Evolutionary conservation across 1,140 invertebrate species (phyloP), one percentile per base, ranked within the genome.

Genomic region (Ctenoplectra terminalis): DNA sequence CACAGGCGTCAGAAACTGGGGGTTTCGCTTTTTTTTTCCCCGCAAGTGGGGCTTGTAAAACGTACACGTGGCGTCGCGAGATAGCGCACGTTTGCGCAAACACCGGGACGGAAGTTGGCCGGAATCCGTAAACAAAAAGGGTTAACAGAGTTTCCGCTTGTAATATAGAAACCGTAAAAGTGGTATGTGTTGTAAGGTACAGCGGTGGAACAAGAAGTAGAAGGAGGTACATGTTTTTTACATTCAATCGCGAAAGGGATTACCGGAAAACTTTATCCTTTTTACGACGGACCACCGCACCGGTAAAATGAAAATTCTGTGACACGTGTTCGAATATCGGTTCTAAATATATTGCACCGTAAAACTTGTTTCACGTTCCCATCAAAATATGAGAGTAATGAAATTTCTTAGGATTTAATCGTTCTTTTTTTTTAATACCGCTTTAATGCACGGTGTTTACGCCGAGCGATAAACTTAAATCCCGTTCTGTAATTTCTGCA

Each of bases 71-170:
- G n/a, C 34, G 13, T 29, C 17, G 31, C 11, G 43, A 61, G 69
- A 79, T 72, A 79, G 34, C 29, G 56, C 56, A 63, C 56, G 67
- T 70, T 72, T n/a, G 64, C 50, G 75, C 63, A 34, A 77, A 43
- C 63, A 34, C 4, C 40, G 4, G 9, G 40, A 5, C 40, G n/a
- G n/a, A n/a, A n/a, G n/a, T n/a, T n/a, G n/a, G n/a, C 5, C 11
- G 15, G n/a, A 29, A n/a, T 60, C 60, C 34, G 58, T 15, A 50
- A 72, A 52, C 67, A 69, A 58, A 70, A 77, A 70, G 20, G 8
- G 26, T 52, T 58, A 34, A 34, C 64, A 6, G 29, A 31, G 29
- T 50, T 40, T 40, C 56, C 20, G 46, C 43, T n/a, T 4, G 43
- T 29, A 56, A 71, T 50, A 13, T 15, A 17, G 76, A 23, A 60